A percentile compares a stretch with the other conserved stretches of the same genome.
phyloP scores from a whole-genome alignment of 2,888 invertebrate species.

The Schizaphis graminum region DNA sequence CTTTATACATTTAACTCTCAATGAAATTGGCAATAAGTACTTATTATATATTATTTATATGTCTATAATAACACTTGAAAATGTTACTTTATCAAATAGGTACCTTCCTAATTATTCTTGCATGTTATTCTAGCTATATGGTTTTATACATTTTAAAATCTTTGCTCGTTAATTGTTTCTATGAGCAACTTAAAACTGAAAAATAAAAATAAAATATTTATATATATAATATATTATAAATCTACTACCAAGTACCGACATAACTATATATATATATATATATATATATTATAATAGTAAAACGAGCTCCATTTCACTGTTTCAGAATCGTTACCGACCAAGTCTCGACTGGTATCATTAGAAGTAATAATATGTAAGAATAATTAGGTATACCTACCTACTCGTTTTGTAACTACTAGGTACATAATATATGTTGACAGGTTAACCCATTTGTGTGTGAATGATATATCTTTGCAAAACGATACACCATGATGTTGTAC shows the following conservation, averaged over 20 bases:
- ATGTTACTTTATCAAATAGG: not conserved
- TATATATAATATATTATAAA: not conserved
- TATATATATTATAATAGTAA: not conserved
- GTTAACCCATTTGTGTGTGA: conserved; percentile 17
- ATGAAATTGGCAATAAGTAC: not conserved
- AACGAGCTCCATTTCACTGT: not conserved
- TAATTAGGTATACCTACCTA: conserved; percentile 21
- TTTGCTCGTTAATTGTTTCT: not conserved
- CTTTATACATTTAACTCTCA: not conserved
- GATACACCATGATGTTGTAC: not conserved
- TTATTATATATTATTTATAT: too few relatives aligned
- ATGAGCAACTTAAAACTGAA: not conserved
- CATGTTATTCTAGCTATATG: not conserved
- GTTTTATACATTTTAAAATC: not conserved
- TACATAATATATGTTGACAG: conserved; percentile 17
- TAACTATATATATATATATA: too few relatives aligned
- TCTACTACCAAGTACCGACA: not conserved
- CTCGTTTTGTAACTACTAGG: conserved; percentile 17
- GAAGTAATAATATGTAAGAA: conserved; percentile 17
- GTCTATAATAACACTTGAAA: not conserved
- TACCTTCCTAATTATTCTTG: not conserved
- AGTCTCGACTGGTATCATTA: conserved; percentile 8
- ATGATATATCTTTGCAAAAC: conserved; percentile 12
- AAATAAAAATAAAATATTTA: not conserved
- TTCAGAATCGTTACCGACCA: not conserved